Percentiles rank a stretch among this genome's conserved stretches.
phyloP scores from a whole-genome alignment of 2,113 vertebrate genomes.

The Oreochromis niloticus region DNA sequence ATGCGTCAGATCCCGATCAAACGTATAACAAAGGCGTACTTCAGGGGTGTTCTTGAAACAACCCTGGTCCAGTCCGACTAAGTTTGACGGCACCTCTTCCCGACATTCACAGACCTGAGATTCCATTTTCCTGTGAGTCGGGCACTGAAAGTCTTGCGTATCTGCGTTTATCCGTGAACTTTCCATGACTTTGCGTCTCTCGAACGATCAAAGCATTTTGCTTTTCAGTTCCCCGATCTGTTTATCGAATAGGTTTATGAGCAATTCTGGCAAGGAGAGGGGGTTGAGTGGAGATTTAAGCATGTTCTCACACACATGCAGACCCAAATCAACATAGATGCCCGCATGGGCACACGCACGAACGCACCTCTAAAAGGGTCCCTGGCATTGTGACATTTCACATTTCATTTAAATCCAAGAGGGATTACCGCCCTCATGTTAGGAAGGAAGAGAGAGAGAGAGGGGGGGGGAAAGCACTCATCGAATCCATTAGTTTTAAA shows the following conservation, averaged over 20 bases:
- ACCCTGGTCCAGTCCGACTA: background rate
- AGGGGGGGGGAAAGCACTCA: constrained; percentile 36
- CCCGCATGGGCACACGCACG: background rate
- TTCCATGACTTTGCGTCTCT: background rate
- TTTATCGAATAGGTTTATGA: constrained; percentile 25
- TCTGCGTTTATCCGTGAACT: background rate
- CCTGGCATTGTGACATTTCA: constrained; percentile 70
- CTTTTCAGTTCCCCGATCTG: constrained; percentile 1
- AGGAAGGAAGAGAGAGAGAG: constrained; percentile 34
- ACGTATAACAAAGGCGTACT: background rate
- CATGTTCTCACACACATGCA: constrained; percentile 10
- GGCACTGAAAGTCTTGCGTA: background rate
- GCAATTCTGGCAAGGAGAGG: background rate
- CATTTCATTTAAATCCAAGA: constrained; percentile 68
- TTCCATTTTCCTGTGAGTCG: background rate
- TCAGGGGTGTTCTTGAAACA: background rate
- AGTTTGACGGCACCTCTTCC: background rate
- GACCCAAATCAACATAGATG: background rate
- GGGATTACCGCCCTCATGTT: constrained; percentile 64
- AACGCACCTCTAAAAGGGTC: constrained; percentile 67
- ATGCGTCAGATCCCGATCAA: background rate
- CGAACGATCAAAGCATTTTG: constrained; percentile 20
- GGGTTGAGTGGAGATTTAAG: constrained; percentile 31
- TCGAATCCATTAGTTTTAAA: constrained; percentile 70
- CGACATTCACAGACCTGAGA: background rate